Conservation (phyloP, 2,113 vertebrate species). For the Anarrhichthys ocellatus region DNA sequence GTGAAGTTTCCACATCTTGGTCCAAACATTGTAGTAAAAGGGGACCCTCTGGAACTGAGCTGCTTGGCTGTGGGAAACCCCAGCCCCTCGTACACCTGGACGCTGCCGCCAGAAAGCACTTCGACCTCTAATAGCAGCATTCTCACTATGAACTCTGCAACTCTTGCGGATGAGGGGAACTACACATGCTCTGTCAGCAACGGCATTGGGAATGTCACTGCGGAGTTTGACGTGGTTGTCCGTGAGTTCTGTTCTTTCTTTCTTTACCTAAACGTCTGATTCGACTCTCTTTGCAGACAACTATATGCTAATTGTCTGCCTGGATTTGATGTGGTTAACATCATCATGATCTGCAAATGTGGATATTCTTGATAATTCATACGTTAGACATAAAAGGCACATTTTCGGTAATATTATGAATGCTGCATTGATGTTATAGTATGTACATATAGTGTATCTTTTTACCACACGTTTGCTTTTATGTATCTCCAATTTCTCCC, state of each 20-base stretch:
- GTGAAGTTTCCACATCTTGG: no score
- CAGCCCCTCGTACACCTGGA: conserved; percentile 54
- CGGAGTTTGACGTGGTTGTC: conserved; percentile 23
- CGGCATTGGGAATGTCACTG: neutral
- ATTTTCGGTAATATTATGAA: neutral
- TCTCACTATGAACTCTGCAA: neutral
- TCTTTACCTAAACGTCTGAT: neutral
- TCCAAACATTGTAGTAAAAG: no score
- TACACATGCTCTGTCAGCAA: conserved; percentile 33
- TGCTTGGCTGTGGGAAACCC: conserved; percentile 48
- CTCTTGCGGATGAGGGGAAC: neutral
- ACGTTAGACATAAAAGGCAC: neutral
- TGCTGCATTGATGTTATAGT: neutral
- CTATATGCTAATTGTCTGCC: neutral
- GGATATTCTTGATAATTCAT: neutral
- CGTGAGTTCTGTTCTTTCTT: conserved; percentile 32
- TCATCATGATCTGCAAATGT: neutral
- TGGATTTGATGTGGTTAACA: neutral
- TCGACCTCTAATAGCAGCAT: fast-evolving
- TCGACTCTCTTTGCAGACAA: neutral
- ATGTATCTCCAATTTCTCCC: no score
- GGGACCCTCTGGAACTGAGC: no score
- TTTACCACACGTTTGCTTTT: no score
- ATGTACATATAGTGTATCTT: neutral
- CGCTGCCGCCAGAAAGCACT: fast-evolving